Percentiles rank a stretch among this genome's conserved stretches.
These are phyloP conservation scores for Meloidogyne chitwoodi DNA, from an alignment of 1,140 invertebrate species.

Conservation along the genomic window DNA sequence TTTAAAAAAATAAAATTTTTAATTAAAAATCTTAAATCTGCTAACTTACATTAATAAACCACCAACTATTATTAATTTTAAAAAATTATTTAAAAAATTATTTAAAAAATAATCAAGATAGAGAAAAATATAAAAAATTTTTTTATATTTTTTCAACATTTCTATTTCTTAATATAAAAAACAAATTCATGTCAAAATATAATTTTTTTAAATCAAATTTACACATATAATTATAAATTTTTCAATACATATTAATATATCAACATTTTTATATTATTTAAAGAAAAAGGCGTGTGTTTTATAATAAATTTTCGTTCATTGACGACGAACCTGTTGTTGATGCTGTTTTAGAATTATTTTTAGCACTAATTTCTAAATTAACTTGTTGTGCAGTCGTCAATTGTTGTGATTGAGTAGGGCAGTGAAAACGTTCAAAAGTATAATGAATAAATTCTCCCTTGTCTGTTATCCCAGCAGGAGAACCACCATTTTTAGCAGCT, in stretches of 20 bases:
- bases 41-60: no score
- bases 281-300: neutral
- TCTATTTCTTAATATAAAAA: no score
- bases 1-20: no score
- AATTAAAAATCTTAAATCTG: no score
- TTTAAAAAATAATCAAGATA: no score
- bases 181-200: no score
- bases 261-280: neutral
- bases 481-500: conserved; percentile 23
- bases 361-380: neutral
- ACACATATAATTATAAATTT: no score
- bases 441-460: conserved; percentile 88
- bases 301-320: neutral
- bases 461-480: conserved; percentile 24
- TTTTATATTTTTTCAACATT: no score
- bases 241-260: neutral
- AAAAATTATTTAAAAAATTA: no score
- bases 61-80: no score
- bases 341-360: neutral
- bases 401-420: conserved; percentile 68
- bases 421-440: conserved; percentile 97
- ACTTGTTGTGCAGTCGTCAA: neutral
- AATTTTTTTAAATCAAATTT: neutral
- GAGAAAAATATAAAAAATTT: no score
- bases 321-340: neutral